Base-by-base conservation (phyloP, 2,888 invertebrate species). In the Lordiphosa fenestrarum region DNA sequence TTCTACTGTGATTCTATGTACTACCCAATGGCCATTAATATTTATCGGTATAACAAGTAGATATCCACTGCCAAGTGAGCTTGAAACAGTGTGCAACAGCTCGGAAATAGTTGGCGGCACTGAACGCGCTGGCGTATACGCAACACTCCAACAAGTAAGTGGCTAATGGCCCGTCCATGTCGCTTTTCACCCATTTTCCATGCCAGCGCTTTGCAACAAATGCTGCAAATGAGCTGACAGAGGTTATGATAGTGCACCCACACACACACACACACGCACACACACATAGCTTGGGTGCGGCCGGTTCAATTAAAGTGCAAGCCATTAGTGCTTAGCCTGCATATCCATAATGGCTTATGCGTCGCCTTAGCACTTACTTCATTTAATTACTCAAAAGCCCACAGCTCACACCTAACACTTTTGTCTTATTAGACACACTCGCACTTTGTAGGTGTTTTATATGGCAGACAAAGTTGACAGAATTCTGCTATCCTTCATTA, bases 171-270 rank as follows among this genome's bases (percentile, higher is more conserved):
- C 40, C 57, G 30, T 19, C 40, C 33, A 12, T 33, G 61, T 61
- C 60, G 46, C 40, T 33, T 52, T 41, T 36, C 37, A 40, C 40
- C 55, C 35, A 37, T 36, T 50, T 56, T 51, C 77, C 77, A 60
- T 62, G 60, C 59, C 44, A 51, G 58, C 49, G 70, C 70, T 44
- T 30, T 64, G 62, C 75, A 78, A 71, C 77, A 75, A 82, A 69
- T 78, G 71, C 71, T 73, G 83, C 64, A 82, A 78, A 78, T 82
- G 77, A 82, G 73, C 77, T 75, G 76, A 73, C 69, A 75, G 71
- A 60, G 76, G 69, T 71, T 82, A 78, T 78, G 73, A 82, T 78
- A 57, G 52, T 57, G 61, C 59, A 40, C 25, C 7, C 25, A 40
- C n/a, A 40, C 21, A 40, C 21, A 40, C 40, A 19, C 25, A 63